Conservation (phyloP, 2,797 vertebrate species). For the Limosa lapponica region DNA sequence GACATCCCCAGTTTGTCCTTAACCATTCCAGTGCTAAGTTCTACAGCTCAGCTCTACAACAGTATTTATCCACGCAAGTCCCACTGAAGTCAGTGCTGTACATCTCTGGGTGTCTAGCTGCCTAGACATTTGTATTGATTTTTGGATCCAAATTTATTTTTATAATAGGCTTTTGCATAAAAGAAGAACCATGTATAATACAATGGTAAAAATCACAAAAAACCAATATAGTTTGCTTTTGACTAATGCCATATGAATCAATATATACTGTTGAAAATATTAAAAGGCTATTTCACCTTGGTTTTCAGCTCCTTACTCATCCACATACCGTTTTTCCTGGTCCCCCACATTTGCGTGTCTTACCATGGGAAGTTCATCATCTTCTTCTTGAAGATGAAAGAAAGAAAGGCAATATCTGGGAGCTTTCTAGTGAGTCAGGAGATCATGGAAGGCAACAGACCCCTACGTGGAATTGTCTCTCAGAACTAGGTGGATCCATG, state of each 20-base stretch:
- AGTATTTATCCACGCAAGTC: background rate
- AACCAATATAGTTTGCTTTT: background rate
- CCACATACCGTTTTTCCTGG: background rate
- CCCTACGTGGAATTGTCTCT: rapidly evolving
- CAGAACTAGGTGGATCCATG: background rate
- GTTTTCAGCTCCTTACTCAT: background rate
- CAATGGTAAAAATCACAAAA: background rate
- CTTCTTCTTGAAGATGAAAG: background rate
- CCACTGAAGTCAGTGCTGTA: background rate
- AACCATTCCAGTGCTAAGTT: background rate
- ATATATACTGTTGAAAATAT: background rate
- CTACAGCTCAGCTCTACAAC: background rate
- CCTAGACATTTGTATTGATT: background rate
- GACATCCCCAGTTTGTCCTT: background rate
- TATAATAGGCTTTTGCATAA: background rate
- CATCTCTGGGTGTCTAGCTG: background rate
- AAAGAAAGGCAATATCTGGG: background rate
- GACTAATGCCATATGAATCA: background rate
- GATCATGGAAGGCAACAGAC: background rate
- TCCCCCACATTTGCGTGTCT: background rate
- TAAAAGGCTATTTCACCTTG: background rate
- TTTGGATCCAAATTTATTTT: background rate
- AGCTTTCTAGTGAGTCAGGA: background rate
- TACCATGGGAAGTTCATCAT: background rate
- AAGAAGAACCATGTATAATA: background rate